phyloP scores from a whole-genome alignment of 2,888 invertebrate species.

The Agriotes lineatus region DNA sequence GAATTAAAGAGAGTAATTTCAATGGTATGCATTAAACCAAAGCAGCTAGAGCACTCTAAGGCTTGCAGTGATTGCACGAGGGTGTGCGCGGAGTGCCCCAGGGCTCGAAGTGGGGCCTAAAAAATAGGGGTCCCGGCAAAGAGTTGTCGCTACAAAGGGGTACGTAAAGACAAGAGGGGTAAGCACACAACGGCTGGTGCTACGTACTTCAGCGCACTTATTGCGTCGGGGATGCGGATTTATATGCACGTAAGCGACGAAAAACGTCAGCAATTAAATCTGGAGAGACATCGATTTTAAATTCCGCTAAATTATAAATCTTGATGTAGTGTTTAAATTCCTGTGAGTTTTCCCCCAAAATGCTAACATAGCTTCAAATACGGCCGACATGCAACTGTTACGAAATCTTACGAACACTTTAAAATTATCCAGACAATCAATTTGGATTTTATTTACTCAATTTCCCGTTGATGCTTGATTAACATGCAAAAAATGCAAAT shows the following conservation, averaged over 20 bases:
- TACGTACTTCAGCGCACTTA: conserved; percentile 13
- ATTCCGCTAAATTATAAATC: too few relatives aligned
- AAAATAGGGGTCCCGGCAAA: conserved; percentile 39
- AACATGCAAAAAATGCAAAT: conserved; percentile 1
- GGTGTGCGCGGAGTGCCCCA: conserved; percentile 37
- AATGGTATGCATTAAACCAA: conserved; percentile 44
- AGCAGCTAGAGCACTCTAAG: conserved; percentile 36
- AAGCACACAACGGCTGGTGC: conserved; percentile 33
- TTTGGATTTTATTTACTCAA: too few relatives aligned
- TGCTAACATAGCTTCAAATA: too few relatives aligned
- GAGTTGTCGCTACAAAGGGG: conserved; percentile 42
- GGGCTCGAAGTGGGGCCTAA: conserved; percentile 34
- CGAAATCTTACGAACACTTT: too few relatives aligned
- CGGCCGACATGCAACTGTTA: too few relatives aligned
- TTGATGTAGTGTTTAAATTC: too few relatives aligned
- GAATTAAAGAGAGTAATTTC: conserved; percentile 44
- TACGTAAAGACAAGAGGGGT: conserved; percentile 34
- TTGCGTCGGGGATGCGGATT: conserved; percentile 3
- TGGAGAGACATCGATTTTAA: too few relatives aligned
- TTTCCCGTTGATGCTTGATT: too few relatives aligned
- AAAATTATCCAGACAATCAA: too few relatives aligned
- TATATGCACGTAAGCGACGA: not conserved
- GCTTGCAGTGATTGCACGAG: conserved; percentile 40
- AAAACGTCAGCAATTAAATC: too few relatives aligned
- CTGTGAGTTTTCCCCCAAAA: too few relatives aligned